These are phyloP conservation scores for Clarias batrachus DNA, from an alignment of 2,113 vertebrate genomes.

Conservation along the genomic window DNA sequence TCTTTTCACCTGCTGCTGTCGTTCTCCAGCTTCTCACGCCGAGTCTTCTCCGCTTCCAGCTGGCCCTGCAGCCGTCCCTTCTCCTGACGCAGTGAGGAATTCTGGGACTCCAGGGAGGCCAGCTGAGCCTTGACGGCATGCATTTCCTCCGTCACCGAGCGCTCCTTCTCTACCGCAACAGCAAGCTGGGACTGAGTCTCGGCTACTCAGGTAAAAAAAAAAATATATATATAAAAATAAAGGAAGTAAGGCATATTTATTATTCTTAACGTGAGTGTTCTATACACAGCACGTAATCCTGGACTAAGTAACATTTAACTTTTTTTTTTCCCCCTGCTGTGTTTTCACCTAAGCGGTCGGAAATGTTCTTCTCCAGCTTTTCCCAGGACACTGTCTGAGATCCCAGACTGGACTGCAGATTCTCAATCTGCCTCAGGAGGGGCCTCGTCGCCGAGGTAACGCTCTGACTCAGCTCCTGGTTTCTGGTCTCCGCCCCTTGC, in stretches of 20 bases:
- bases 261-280: background rate
- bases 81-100: constrained; percentile 87
- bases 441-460: constrained; percentile 92
- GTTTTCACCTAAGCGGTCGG: constrained; percentile 87
- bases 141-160: constrained; percentile 86
- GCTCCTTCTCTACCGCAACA: constrained; percentile 88
- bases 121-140: constrained; percentile 82
- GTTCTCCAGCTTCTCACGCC: constrained; percentile 85
- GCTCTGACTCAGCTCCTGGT: constrained; percentile 94
- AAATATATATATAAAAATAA: background rate
- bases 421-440: constrained; percentile 93
- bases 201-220: constrained; percentile 65
- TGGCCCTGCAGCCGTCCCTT: constrained; percentile 83
- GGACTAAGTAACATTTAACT: no score
- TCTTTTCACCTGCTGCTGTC: constrained; percentile 83
- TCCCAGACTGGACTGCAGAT: constrained; percentile 87
- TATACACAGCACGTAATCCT: background rate
- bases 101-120: constrained; percentile 88
- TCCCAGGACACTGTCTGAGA: constrained; percentile 93
- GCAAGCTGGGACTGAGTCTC: constrained; percentile 90
- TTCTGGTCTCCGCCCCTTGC: constrained; percentile 89
- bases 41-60: constrained; percentile 83
- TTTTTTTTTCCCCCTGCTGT: background rate
- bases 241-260: no score
- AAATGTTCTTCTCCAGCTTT: constrained; percentile 92